Evolutionary conservation across 2,113 vertebrate genomes (phyloP).

Genomic region (Antidorcas marsupialis): DNA sequence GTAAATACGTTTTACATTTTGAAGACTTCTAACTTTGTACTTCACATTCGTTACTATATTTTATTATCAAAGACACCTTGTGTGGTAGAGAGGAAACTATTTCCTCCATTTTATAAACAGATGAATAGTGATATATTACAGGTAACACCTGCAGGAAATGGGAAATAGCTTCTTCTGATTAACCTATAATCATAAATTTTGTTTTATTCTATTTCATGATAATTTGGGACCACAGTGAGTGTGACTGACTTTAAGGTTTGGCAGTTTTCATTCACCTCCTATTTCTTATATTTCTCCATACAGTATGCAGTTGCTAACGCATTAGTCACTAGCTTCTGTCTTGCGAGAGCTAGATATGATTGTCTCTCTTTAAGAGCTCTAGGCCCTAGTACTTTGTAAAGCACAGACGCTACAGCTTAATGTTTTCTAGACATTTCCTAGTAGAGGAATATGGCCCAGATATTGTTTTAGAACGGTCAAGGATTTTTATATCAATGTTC

Average conservation of each 20-base stretch:
- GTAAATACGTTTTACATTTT: background rate
- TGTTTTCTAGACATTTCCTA: conserved; percentile 39
- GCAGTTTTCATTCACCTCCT: background rate
- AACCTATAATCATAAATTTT: background rate
- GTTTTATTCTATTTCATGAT: background rate
- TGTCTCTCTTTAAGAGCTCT: background rate
- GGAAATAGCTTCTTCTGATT: conserved; percentile 14
- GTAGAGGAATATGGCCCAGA: background rate
- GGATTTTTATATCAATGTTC: conserved; percentile 50
- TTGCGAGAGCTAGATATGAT: background rate
- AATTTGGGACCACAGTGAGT: background rate
- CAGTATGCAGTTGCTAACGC: background rate
- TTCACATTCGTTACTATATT: background rate
- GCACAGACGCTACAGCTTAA: background rate
- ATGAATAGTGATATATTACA: background rate
- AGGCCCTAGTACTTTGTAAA: background rate
- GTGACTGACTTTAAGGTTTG: background rate
- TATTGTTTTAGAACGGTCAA: conserved; percentile 44
- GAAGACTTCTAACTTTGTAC: background rate
- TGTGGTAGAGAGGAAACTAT: background rate
- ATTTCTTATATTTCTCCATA: background rate
- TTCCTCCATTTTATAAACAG: background rate
- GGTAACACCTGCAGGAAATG: background rate
- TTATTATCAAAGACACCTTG: background rate
- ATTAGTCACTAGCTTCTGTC: background rate